phyloP scores from a whole-genome alignment of 2,113 vertebrate genomes.

The Tilapia sparmanii region DNA sequence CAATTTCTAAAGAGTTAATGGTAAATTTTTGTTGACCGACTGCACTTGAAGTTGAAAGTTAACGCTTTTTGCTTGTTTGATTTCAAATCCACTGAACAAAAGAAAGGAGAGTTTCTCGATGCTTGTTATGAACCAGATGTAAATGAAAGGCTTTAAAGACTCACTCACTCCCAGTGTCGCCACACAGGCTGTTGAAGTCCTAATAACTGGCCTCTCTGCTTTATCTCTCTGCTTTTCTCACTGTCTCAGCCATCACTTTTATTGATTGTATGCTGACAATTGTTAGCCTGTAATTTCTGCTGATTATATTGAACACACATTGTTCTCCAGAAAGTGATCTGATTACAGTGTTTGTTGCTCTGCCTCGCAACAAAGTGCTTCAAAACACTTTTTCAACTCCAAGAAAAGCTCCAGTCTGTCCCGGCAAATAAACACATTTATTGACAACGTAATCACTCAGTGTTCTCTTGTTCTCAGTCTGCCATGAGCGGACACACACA shows the following conservation, averaged over 20 bases:
- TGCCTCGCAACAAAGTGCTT: slow-evolving; percentile 33
- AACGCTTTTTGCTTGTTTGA: not conserved
- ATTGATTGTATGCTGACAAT: slow-evolving; percentile 30
- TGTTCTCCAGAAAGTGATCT: slow-evolving; percentile 50
- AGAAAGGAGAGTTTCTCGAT: not conserved
- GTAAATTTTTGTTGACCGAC: not conserved
- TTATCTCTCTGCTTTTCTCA: not conserved
- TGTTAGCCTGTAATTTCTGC: slow-evolving; percentile 42
- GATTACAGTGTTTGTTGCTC: slow-evolving; percentile 36
- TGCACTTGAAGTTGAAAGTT: not conserved
- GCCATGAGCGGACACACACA: not conserved
- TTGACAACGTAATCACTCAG: slow-evolving; percentile 55
- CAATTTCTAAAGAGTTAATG: not conserved
- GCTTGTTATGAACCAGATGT: not conserved
- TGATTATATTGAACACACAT: slow-evolving; percentile 48
- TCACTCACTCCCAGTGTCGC: not conserved
- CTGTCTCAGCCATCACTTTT: not conserved
- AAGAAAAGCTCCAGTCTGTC: slow-evolving; percentile 10
- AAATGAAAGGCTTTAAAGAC: not conserved
- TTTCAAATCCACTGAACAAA: not conserved
- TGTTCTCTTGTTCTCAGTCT: not conserved
- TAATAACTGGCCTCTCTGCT: not conserved
- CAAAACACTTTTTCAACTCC: slow-evolving; percentile 51
- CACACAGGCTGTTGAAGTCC: not conserved
- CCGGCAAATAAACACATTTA: slow-evolving; percentile 56